A percentile compares a stretch with the other conserved stretches of the same genome.
phyloP scores from a whole-genome alignment of 2,113 vertebrate species.

The Vulpes vulpes region DNA sequence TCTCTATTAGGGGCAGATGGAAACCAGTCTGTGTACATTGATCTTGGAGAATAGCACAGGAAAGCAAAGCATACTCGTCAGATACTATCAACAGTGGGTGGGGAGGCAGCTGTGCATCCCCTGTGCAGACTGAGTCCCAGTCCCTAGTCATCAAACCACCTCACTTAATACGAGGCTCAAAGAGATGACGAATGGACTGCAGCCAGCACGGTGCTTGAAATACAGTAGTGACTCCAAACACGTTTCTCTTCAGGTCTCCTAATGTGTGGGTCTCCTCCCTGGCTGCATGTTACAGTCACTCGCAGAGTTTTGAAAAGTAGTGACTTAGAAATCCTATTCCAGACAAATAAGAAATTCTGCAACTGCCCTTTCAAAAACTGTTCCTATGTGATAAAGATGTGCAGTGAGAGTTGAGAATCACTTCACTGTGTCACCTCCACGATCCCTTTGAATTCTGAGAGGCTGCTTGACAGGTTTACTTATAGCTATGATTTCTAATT shows the following conservation, averaged over 20 bases:
- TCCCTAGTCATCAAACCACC: neutral
- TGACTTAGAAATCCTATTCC: neutral
- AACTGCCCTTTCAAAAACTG: neutral
- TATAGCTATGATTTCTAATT: conserved; percentile 34
- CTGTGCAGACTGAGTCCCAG: accelerated
- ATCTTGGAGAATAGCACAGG: neutral
- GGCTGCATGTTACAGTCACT: neutral
- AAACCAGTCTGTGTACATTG: neutral
- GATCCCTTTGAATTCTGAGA: neutral
- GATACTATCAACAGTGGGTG: accelerated
- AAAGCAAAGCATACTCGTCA: accelerated
- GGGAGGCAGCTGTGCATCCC: neutral
- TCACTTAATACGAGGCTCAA: neutral
- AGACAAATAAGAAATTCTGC: neutral
- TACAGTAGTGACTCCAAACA: neutral
- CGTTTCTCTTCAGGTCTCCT: too few relatives aligned
- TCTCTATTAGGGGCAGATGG: neutral
- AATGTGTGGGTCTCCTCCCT: neutral
- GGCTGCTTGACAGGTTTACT: neutral
- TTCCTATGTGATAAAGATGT: neutral
- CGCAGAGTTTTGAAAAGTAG: neutral
- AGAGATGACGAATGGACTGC: accelerated
- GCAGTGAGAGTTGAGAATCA: neutral
- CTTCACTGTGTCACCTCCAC: neutral
- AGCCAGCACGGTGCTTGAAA: neutral